Percentiles rank a stretch among this genome's conserved stretches.
phyloP scores from a whole-genome alignment of 2,888 invertebrate genomes.

The Leucoma salicis region DNA sequence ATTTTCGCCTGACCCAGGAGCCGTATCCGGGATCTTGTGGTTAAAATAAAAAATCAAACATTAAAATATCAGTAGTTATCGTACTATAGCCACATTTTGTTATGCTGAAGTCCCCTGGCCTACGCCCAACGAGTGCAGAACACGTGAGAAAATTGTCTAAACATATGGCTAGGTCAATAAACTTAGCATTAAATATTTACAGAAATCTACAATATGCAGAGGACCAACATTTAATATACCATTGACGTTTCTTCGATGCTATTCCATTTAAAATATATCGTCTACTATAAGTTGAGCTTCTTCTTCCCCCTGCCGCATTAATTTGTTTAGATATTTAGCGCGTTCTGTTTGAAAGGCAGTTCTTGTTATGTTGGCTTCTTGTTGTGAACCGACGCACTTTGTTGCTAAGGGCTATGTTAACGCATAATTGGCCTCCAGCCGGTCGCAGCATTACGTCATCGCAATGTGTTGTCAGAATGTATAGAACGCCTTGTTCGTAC shows the following conservation, averaged over 20 bases:
- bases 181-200: conserved; percentile 27
- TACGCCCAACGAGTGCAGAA: conserved; percentile 8
- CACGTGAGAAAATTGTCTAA: conserved; percentile 13
- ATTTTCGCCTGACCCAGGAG: too few species aligned
- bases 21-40: too few species aligned
- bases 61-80: too few species aligned
- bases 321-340: conserved; percentile 1
- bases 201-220: conserved; percentile 26
- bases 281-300: conserved; percentile 12
- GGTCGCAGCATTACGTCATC: conserved; percentile 66
- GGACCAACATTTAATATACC: neutral
- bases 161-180: conserved; percentile 31
- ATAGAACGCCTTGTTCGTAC: conserved; percentile 33
- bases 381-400: conserved; percentile 52
- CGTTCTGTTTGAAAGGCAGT: conserved; percentile 10
- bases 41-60: too few species aligned
- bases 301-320: conserved; percentile 12
- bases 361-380: conserved; percentile 22
- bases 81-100: too few species aligned
- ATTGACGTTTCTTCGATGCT: conserved; percentile 20
- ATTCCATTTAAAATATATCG: conserved; percentile 17
- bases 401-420: conserved; percentile 64
- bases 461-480: conserved; percentile 53
- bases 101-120: conserved; percentile 10
- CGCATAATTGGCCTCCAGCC: conserved; percentile 57